A percentile compares a stretch with the other conserved stretches of the same genome.
These are phyloP conservation scores for Eulemur rufifrons DNA, from an alignment of 2,113 vertebrate species.

Conservation along the genomic window DNA sequence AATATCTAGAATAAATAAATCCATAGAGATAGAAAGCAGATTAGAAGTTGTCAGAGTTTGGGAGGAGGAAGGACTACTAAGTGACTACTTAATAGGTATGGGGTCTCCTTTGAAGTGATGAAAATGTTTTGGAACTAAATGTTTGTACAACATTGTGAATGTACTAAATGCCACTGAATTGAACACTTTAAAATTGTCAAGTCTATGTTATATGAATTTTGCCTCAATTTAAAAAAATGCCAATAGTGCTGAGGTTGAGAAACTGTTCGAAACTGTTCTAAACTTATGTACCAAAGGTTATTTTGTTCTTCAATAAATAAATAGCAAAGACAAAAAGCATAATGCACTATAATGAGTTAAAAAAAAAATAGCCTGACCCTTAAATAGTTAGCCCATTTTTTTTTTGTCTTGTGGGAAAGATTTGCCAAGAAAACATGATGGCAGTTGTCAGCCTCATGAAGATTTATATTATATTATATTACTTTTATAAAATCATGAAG, in stretches of 20 bases:
- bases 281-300: neutral
- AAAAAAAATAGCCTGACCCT: neutral
- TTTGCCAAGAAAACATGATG: constrained; percentile 49
- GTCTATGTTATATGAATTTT: neutral
- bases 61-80: neutral
- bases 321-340: constrained; percentile 26
- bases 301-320: constrained; percentile 21
- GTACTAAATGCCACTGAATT: neutral
- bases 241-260: constrained; percentile 1
- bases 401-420: constrained; percentile 14
- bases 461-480: constrained; percentile 51
- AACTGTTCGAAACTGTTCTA: neutral
- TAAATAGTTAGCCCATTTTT: neutral
- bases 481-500: constrained; percentile 59
- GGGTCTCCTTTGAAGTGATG: neutral
- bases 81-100: neutral
- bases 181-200: neutral
- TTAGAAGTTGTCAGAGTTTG: neutral
- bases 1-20: constrained; percentile 25
- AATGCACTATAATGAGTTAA: neutral
- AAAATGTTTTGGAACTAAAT: neutral
- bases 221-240: neutral
- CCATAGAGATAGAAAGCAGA: neutral
- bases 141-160: neutral
- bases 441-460: constrained; percentile 5